phyloP scores from a whole-genome alignment of 2,797 vertebrate genomes.

The Gymnoscopelus braueri region DNA sequence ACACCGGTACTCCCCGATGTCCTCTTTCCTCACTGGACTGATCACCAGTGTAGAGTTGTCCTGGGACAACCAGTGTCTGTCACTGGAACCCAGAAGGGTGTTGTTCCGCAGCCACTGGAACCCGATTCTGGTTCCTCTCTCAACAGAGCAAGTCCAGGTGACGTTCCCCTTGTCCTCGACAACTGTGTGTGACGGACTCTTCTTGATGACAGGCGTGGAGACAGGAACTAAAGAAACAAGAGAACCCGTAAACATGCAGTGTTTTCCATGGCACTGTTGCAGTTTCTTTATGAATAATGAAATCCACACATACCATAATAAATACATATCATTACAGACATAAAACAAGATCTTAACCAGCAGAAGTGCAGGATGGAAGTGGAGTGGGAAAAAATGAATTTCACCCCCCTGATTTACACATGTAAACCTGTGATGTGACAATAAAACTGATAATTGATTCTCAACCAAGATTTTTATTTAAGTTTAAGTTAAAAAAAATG shows the following conservation, averaged over 20 bases:
- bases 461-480: too few relatives aligned
- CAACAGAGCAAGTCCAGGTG: conserved; percentile 87
- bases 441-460: too few relatives aligned
- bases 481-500: too few relatives aligned
- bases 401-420: too few relatives aligned
- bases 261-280: too few relatives aligned
- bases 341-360: too few relatives aligned
- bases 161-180: conserved; percentile 90
- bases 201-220: conserved; percentile 81
- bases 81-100: conserved; percentile 57
- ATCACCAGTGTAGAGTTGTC: conserved; percentile 84
- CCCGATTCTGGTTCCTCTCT: conserved; percentile 84
- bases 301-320: too few relatives aligned
- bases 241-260: neutral
- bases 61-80: conserved; percentile 81
- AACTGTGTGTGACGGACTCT: conserved; percentile 81
- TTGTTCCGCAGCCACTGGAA: conserved; percentile 91
- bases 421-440: too few relatives aligned
- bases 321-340: too few relatives aligned
- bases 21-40: conserved; percentile 89
- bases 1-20: conserved; percentile 90
- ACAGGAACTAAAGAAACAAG: conserved; percentile 83
- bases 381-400: too few relatives aligned
- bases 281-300: too few relatives aligned
- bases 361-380: too few relatives aligned